Percentiles rank a stretch among this genome's conserved stretches.
These are phyloP conservation scores for Gymnobelideus leadbeateri DNA, from an alignment of 2,113 vertebrate species.

Conservation along the genomic window DNA sequence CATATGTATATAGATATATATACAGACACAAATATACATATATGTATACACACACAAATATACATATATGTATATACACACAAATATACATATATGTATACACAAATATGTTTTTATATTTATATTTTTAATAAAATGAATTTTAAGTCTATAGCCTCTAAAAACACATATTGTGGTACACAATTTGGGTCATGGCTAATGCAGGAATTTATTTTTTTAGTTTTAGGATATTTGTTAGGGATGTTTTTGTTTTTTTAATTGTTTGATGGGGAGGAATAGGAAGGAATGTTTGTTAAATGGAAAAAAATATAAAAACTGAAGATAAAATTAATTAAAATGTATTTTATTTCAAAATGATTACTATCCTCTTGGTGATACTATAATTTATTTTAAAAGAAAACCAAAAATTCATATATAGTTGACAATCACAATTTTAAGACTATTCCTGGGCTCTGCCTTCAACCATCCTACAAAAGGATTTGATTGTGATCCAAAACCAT, in stretches of 20 bases:
- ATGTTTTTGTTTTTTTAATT: neutral
- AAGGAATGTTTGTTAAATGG: neutral
- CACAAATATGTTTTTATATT: too few species aligned
- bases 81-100: too few species aligned
- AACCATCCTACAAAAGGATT: neutral
- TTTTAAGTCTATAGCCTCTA: neutral
- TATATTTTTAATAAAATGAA: neutral
- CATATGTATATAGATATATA: too few species aligned
- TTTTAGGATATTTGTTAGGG: neutral
- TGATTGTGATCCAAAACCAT: neutral
- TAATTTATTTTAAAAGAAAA: neutral
- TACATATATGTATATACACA: too few species aligned
- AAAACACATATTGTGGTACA: neutral
- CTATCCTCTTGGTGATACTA: neutral
- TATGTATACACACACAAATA: too few species aligned
- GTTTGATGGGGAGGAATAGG: neutral
- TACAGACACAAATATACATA: too few species aligned
- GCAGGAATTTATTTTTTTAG: neutral
- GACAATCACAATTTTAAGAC: neutral
- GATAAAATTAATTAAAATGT: neutral
- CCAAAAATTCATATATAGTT: neutral
- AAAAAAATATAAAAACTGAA: neutral
- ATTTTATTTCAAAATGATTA: neutral
- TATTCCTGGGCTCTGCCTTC: neutral
- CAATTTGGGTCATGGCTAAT: neutral